Evolutionary conservation across 2,113 vertebrate genomes (phyloP).

Genomic region (Jacana jacana): DNA sequence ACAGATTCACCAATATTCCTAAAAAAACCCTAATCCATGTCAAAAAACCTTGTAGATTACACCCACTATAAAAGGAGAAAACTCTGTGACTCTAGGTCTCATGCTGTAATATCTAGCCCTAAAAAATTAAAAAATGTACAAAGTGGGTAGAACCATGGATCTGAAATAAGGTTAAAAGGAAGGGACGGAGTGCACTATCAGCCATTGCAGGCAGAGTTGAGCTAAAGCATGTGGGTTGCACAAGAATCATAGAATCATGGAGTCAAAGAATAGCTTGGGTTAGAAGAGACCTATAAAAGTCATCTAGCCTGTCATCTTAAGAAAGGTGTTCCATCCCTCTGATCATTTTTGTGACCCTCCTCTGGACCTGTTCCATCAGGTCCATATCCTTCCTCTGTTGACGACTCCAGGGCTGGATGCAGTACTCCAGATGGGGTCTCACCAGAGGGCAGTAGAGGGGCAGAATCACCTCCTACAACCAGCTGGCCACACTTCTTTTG

Average conservation of each 20-base stretch:
- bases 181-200: accelerated
- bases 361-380: not conserved
- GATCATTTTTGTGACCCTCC: not conserved
- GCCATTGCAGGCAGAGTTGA: not conserved
- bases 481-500: not conserved
- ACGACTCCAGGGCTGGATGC: not conserved
- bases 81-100: not conserved
- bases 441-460: not conserved
- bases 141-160: not conserved
- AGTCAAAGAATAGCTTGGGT: not conserved
- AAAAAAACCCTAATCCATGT: not conserved
- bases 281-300: not conserved
- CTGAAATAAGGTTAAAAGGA: accelerated
- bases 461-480: not conserved
- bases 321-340: not conserved
- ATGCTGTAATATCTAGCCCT: not conserved
- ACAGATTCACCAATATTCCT: not conserved
- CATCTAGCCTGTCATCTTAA: not conserved
- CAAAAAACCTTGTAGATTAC: not conserved
- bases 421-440: not conserved
- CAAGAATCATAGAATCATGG: not conserved
- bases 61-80: not conserved
- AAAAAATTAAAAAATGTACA: not conserved
- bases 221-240: not conserved
- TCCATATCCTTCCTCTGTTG: not conserved